phyloP scores from a whole-genome alignment of 2,113 vertebrate genomes.

The Tautogolabrus adspersus region DNA sequence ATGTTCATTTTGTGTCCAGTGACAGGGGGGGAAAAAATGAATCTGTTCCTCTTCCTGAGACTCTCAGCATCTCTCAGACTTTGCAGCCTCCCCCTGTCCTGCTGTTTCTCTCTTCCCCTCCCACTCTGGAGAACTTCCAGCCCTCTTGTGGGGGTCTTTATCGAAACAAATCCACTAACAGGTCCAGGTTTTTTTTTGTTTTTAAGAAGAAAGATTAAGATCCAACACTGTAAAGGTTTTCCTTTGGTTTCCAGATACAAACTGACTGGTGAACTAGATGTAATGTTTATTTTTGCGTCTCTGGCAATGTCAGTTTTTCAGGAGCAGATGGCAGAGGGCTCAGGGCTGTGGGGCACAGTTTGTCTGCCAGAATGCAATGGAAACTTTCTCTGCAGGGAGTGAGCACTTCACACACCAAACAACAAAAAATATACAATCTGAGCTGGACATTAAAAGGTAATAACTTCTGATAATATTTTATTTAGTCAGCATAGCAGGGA shows the following conservation, averaged over 20 bases:
- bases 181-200: conserved; percentile 2
- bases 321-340: conserved; percentile 77
- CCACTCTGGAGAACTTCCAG: conserved; percentile 56
- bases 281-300: conserved; percentile 57
- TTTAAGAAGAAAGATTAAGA: background rate
- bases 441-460: conserved; percentile 15
- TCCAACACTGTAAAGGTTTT: background rate
- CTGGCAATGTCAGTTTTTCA: conserved; percentile 47
- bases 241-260: conserved; percentile 49
- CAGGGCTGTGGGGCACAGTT: conserved; percentile 68
- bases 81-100: conserved; percentile 30
- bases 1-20: conserved; percentile 63
- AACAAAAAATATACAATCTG: conserved; percentile 16
- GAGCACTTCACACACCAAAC: conserved; percentile 12
- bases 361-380: conserved; percentile 74
- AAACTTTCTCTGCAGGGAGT: conserved; percentile 72
- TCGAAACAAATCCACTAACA: conserved; percentile 21
- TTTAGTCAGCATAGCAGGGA: background rate
- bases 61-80: conserved; percentile 28
- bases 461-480: background rate
- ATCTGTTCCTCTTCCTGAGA: conserved; percentile 38
- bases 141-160: conserved; percentile 37
- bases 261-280: conserved; percentile 54
- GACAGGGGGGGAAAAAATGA: conserved; percentile 5
- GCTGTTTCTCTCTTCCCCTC: conserved; percentile 45